Evolutionary conservation across 2,888 invertebrate species (phyloP).

Genomic region (Phragmatobia fuliginosa): DNA sequence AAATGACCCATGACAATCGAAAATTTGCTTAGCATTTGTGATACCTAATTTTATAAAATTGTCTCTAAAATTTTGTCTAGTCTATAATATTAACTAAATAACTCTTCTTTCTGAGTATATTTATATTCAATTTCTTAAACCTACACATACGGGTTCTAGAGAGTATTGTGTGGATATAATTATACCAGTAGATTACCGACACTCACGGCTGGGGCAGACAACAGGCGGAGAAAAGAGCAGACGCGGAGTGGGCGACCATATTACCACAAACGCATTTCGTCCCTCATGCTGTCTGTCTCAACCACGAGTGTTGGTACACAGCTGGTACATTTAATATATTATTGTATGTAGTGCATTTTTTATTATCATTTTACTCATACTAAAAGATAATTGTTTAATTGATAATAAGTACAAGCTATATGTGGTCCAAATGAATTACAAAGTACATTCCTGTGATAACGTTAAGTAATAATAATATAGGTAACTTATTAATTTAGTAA

Average conservation of each 20-base stretch:
- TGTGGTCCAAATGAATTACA: background rate
- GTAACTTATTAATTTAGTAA: background rate
- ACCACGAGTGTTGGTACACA: background rate
- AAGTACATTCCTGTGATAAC: background rate
- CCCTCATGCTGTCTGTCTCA: background rate
- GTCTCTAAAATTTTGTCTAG: background rate
- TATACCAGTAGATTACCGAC: too few species aligned
- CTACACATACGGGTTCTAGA: background rate
- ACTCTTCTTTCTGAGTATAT: background rate
- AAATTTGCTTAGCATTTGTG: background rate
- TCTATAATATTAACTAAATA: background rate
- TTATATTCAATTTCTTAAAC: background rate
- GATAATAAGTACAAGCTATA: background rate
- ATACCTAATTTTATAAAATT: background rate
- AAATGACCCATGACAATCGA: background rate
- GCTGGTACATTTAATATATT: background rate
- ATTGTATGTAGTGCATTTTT: background rate
- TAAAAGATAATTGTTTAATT: background rate
- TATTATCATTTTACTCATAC: too few species aligned
- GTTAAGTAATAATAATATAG: background rate
- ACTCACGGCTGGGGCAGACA: background rate
- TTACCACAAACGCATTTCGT: background rate
- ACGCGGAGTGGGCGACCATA: too few species aligned
- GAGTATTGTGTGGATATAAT: background rate
- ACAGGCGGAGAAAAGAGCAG: too few species aligned